Base-by-base conservation (phyloP, 2,113 vertebrate species). In the Merops nubicus region DNA sequence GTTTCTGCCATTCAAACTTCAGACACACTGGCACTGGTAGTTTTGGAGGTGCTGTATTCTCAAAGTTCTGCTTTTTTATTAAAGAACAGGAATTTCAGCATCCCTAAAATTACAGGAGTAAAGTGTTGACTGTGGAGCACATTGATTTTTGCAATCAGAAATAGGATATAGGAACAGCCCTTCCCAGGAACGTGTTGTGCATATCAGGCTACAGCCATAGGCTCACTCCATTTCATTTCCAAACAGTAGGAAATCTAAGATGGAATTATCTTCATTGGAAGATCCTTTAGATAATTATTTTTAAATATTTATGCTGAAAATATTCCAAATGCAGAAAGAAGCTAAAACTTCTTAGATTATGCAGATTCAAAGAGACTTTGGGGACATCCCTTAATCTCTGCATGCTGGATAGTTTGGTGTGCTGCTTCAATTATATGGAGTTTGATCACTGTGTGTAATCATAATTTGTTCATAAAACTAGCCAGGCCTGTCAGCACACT, bases 381-480 rank as follows among this genome's bases (percentile, higher is more conserved):
- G 75, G 65, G 93, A 96, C 83, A 79, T 89, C 94, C 70, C 72
- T 96, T 97, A 96, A 92, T 94, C 94, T 96, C 93, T 82, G 79
- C 81, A 94, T 64, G 72, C 89, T 95, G 91, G 87, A 89, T 88
- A 81, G 84, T 93, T 96, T 94, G 82, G 79, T 96, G 93, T 96
- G 89, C 92, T 85, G 94, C 78, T 97, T 93, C 95, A 97, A 84
- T 98, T 98, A 98, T 97, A 96, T 54, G 63, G 92, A 96, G 91
- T 91, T 96, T 94, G 91, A 96, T 96, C 97, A 94, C 90, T 92
- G 95, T 95, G 95, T 96, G 95, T 97, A 97, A 97, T 97, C 94
- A 91, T 98, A 97, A 98, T 98, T 97, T 97, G 93, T 95, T 97
- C 94, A 70, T 96, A 96, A 97, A 97, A 96, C 96, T 96, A 96